phyloP scores from a whole-genome alignment of 2,797 vertebrate genomes.

The Heterohyrax brucei region DNA sequence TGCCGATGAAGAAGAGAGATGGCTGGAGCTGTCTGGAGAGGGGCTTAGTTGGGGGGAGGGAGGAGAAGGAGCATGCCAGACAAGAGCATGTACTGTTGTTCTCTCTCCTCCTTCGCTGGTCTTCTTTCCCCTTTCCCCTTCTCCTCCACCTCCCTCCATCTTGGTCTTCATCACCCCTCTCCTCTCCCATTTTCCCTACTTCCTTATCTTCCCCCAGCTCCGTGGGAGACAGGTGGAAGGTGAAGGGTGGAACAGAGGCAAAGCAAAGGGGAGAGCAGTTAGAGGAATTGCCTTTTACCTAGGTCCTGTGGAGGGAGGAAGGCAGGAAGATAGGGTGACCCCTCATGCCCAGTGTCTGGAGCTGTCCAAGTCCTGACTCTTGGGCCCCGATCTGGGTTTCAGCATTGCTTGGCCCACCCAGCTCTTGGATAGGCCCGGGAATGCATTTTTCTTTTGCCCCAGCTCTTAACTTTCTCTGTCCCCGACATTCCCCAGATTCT shows the following conservation, averaged over 20 bases:
- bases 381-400: neutral
- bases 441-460: neutral
- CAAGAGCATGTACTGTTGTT: neutral
- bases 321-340: neutral
- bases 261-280: neutral
- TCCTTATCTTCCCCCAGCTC: neutral
- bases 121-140: slow-evolving; percentile 7
- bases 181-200: slow-evolving; percentile 47
- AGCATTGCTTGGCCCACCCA: neutral
- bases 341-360: neutral
- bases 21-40: neutral
- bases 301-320: neutral
- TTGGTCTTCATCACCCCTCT: neutral
- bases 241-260: neutral
- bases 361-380: slow-evolving; percentile 27
- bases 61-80: slow-evolving; percentile 10
- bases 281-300: neutral
- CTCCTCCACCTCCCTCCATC: slow-evolving; percentile 67
- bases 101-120: neutral
- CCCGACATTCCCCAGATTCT: neutral
- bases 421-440: neutral
- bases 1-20: neutral
- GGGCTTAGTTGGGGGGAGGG: neutral
- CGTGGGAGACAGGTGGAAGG: neutral
- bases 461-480: slow-evolving; percentile 45